A percentile compares a stretch with the other conserved stretches of the same genome.
Evolutionary conservation across 1,140 invertebrate species (phyloP).

Genomic region (Drosophila jambulina): DNA sequence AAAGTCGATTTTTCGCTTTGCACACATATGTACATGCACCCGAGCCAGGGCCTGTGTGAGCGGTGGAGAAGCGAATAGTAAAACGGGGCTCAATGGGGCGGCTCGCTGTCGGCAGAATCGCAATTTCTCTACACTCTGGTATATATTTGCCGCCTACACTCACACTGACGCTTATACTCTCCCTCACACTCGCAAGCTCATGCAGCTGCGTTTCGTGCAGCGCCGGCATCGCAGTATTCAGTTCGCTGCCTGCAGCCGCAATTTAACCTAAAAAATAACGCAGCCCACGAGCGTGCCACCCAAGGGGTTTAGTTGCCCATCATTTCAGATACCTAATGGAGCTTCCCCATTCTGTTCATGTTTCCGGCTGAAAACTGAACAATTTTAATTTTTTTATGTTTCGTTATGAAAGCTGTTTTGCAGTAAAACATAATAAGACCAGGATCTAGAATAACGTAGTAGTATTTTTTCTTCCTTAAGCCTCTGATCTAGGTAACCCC

Average conservation of each 20-base stretch:
- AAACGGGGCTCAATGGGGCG: constrained; percentile 72
- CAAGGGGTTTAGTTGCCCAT: neutral
- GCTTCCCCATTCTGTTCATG: neutral
- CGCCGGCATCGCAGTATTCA: constrained; percentile 58
- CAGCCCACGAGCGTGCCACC: constrained; percentile 28
- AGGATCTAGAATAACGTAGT: neutral
- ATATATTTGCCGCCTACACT: constrained; percentile 68
- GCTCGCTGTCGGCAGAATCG: constrained; percentile 50
- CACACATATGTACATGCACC: constrained; percentile 43
- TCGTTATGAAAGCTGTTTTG: neutral
- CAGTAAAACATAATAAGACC: too few relatives aligned
- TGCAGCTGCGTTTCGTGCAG: constrained; percentile 58
- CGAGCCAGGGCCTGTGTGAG: constrained; percentile 20
- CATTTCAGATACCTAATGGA: neutral
- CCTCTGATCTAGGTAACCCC: neutral
- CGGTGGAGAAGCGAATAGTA: constrained; percentile 42
- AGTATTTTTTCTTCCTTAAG: neutral
- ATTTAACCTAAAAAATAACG: constrained; percentile 73
- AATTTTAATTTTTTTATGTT: neutral
- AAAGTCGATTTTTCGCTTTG: constrained; percentile 75
- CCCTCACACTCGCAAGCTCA: constrained; percentile 35
- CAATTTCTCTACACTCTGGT: constrained; percentile 76
- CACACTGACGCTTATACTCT: constrained; percentile 9
- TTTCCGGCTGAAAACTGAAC: neutral
- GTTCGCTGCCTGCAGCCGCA: constrained; percentile 61